phyloP scores from a whole-genome alignment of 37 sponge, comb jelly and placozoan genomes.

The Bolinopsis microptera region DNA sequence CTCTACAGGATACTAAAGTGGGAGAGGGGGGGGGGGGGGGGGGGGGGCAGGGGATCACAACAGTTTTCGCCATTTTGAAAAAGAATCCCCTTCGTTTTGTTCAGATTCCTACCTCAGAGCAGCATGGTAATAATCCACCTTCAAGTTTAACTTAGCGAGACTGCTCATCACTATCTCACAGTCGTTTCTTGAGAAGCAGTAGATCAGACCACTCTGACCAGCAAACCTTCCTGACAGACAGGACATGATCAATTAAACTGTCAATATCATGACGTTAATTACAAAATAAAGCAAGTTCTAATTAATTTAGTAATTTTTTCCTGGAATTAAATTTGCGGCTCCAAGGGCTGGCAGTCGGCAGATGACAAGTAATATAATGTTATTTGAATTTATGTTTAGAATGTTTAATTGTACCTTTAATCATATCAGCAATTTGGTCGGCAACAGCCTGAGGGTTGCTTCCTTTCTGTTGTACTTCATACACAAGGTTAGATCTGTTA shows the following conservation, averaged over 20 bases:
- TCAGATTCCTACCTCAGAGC: constrained; percentile 34
- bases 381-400: no score
- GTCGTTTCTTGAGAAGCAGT: constrained; percentile 87
- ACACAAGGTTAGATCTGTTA: constrained; percentile 86
- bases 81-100: neutral
- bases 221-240: constrained; percentile 39
- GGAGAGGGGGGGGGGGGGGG: no score
- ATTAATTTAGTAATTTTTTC: no score
- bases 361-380: no score
- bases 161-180: constrained; percentile 74
- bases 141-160: constrained; percentile 73
- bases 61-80: no score
- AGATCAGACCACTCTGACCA: constrained; percentile 78
- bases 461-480: constrained; percentile 80
- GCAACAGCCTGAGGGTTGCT: constrained; percentile 69
- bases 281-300: constrained; percentile 26
- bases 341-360: no score
- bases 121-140: constrained; percentile 86
- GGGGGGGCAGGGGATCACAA: no score
- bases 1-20: no score
- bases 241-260: no score
- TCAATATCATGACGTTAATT: no score
- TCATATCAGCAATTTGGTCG: constrained; percentile 71
- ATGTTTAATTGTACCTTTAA: constrained; percentile 72
- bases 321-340: no score